phyloP scores from a whole-genome alignment of 2,797 vertebrate genomes.

The Pteronotus mesoamericanus region DNA sequence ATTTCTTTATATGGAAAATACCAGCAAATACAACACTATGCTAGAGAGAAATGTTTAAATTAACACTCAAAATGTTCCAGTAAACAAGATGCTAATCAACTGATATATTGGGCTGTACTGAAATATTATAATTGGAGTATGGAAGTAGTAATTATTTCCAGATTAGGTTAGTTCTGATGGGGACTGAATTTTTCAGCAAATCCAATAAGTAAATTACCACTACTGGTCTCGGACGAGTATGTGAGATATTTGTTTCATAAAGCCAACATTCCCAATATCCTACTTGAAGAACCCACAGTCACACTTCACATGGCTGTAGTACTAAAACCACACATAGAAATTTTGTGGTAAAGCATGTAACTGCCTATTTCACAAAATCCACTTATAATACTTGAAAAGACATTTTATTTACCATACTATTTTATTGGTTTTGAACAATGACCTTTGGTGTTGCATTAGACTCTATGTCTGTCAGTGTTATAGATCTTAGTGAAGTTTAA shows the following conservation, averaged over 20 bases:
- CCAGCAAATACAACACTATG: background rate
- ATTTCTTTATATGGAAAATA: background rate
- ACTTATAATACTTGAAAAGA: background rate
- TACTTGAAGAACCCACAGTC: background rate
- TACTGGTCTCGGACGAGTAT: background rate
- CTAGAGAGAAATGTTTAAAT: background rate
- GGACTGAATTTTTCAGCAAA: background rate
- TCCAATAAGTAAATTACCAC: background rate
- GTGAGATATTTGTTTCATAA: background rate
- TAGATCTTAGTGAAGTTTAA: background rate
- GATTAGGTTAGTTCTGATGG: background rate
- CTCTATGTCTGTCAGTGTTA: background rate
- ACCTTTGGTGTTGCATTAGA: background rate
- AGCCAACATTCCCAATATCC: background rate
- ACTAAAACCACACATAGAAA: background rate
- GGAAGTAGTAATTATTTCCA: background rate
- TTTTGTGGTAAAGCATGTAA: background rate
- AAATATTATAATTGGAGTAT: background rate
- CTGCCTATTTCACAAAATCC: background rate
- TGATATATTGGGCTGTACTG: background rate
- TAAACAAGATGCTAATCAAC: background rate
- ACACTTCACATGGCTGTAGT: background rate
- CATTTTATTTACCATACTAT: background rate
- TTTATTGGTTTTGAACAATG: conserved; percentile 22
- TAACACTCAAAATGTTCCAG: background rate